A percentile compares a stretch with the other conserved stretches of the same genome.
Conservation (phyloP, 2,888 invertebrate genomes). For the Drosophila limbata region DNA sequence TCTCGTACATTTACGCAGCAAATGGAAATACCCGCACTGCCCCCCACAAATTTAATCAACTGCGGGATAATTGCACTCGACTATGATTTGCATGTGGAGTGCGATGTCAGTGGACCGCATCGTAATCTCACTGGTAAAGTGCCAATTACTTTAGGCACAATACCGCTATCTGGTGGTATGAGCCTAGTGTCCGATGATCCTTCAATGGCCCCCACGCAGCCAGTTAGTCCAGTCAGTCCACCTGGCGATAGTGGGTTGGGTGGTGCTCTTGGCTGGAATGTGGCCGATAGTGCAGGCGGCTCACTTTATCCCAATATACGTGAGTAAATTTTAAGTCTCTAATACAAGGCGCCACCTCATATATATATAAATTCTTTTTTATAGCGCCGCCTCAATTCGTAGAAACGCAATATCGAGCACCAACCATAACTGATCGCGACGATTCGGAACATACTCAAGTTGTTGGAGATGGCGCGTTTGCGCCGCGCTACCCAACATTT, state of each 20-base stretch:
- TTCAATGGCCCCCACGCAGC: conserved; percentile 85
- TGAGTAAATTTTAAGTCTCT: conserved; percentile 76
- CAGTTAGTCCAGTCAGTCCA: conserved; percentile 84
- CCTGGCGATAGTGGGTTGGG: conserved; percentile 82
- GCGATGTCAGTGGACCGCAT: conserved; percentile 88
- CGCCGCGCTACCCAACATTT: conserved; percentile 88
- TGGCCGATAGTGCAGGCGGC: conserved; percentile 83
- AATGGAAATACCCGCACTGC: conserved; percentile 90
- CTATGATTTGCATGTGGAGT: conserved; percentile 90
- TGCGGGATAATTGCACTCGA: conserved; percentile 91
- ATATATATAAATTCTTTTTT: conserved; percentile 32
- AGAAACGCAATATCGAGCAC: conserved; percentile 88
- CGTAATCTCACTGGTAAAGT: conserved; percentile 88
- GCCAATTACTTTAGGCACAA: conserved; percentile 91
- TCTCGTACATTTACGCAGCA: conserved; percentile 88
- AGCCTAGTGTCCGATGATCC: conserved; percentile 82
- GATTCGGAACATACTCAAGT: conserved; percentile 88
- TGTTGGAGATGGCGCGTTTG: conserved; percentile 86
- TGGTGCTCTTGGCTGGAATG: conserved; percentile 85
- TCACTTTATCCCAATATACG: conserved; percentile 86
- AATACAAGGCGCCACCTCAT: not conserved
- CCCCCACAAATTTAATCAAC: conserved; percentile 91
- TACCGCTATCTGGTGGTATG: conserved; percentile 88
- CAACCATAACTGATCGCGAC: conserved; percentile 88
- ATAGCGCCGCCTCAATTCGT: conserved; percentile 89